Conservation (phyloP, 1,140 invertebrate genomes). For the Manduca sexta region DNA sequence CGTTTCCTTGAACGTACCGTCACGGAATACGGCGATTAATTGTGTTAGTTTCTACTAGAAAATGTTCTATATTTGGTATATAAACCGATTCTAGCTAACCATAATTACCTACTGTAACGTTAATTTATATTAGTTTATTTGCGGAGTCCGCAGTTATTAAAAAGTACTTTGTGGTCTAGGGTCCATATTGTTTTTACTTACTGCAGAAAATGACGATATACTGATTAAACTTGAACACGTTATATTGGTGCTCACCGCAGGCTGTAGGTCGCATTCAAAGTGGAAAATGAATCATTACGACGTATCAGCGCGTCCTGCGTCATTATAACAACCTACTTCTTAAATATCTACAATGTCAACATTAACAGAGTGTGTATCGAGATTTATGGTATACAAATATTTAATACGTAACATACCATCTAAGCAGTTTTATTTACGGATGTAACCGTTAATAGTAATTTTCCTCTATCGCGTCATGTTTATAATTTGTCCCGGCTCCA, state of each 20-base stretch:
- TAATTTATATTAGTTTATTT: no score
- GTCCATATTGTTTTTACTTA: constrained; percentile 6
- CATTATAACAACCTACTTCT: neutral
- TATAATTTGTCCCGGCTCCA: no score
- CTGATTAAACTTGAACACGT: neutral
- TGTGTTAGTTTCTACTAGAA: neutral
- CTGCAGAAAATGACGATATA: neutral
- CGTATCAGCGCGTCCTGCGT: constrained; percentile 9
- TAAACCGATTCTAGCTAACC: neutral
- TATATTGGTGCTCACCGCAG: neutral
- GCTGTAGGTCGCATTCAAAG: neutral
- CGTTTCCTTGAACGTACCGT: constrained; percentile 4
- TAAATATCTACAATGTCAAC: no score
- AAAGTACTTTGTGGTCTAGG: constrained; percentile 6
- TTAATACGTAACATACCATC: no score
- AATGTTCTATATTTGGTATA: constrained; percentile 1
- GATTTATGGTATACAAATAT: no score
- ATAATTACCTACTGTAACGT: no score
- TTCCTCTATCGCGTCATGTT: no score
- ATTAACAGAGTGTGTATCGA: no score
- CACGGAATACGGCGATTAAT: constrained; percentile 12
- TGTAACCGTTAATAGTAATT: no score
- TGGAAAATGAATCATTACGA: neutral
- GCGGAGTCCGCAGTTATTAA: constrained; percentile 6
- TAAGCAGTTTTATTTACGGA: no score